These are phyloP conservation scores for Microcebus murinus DNA, from an alignment of 2,113 vertebrate genomes.

Conservation along the genomic window DNA sequence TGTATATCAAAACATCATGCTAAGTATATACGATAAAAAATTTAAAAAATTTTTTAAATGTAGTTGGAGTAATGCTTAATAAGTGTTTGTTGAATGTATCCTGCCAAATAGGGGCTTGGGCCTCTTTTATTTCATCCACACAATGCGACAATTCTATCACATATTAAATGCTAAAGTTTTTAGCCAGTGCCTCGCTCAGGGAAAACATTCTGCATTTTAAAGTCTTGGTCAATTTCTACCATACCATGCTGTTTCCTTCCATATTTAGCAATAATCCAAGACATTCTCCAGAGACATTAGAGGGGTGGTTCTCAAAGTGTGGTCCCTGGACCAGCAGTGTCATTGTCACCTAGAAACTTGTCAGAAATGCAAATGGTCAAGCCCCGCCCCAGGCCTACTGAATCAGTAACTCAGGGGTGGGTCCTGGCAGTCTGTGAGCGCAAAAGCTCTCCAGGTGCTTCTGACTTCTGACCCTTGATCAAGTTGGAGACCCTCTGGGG, in stretches of 20 bases:
- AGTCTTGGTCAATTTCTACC: neutral
- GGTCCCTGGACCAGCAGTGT: neutral
- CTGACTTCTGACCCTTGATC: neutral
- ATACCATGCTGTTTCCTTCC: neutral
- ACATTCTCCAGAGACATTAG: neutral
- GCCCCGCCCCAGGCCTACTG: rapidly evolving
- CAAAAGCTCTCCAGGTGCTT: neutral
- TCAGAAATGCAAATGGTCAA: neutral
- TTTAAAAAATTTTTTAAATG: neutral
- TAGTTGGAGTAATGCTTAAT: neutral
- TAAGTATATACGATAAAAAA: neutral
- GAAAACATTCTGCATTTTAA: neutral
- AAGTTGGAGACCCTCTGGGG: neutral
- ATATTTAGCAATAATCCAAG: neutral
- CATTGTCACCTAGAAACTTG: neutral
- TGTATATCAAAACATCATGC: neutral
- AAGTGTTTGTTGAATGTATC: neutral
- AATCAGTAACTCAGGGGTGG: neutral
- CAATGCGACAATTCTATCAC: neutral
- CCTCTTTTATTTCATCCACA: neutral
- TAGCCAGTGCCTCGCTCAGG: neutral
- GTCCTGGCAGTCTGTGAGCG: neutral
- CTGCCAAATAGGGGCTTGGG: neutral
- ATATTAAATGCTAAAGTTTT: neutral
- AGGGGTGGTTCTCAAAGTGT: neutral